These are phyloP conservation scores for Nymphalis polychloros DNA, from an alignment of 2,888 invertebrate species.

Conservation along the genomic window DNA sequence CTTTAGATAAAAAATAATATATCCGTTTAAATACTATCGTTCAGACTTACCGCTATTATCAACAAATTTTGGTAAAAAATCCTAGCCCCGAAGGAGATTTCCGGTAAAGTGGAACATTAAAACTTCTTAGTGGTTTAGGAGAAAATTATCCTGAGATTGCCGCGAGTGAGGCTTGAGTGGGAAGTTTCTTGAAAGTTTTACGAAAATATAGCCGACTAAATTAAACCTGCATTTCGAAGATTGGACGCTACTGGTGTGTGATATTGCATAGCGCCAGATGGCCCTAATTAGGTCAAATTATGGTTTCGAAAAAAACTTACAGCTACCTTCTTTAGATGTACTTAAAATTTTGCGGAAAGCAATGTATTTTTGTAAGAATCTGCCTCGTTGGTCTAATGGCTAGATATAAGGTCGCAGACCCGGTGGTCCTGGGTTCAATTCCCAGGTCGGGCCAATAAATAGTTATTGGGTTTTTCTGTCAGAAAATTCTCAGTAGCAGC, in stretches of 20 bases:
- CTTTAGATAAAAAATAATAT: no score
- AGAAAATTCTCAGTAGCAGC: no score
- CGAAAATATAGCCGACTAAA: conserved; percentile 44
- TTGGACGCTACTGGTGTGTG: conserved; percentile 17
- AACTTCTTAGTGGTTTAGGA: conserved; percentile 57
- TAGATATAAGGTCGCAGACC: no score
- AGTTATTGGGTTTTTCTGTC: no score
- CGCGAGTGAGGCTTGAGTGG: conserved; percentile 46
- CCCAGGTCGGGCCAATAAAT: no score
- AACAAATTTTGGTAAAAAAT: conserved; percentile 27
- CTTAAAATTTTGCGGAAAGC: no score
- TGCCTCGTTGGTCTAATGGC: no score
- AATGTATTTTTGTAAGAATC: no score
- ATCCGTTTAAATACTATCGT: no score
- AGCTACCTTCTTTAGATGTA: no score
- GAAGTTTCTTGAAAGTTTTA: conserved; percentile 44
- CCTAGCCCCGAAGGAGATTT: conserved; percentile 43
- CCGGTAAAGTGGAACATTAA: conserved; percentile 56
- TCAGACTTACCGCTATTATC: conserved; percentile 10
- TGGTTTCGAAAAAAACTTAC: neutral
- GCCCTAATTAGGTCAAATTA: conserved; percentile 16
- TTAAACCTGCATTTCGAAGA: conserved; percentile 40
- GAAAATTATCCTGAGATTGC: conserved; percentile 62
- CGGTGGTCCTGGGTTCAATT: no score
- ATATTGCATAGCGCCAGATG: conserved; percentile 6